Evolutionary conservation across 2,888 invertebrate genomes (phyloP), one percentile per base, ranked within the genome.

Genomic region (Spisula subtruncata): DNA sequence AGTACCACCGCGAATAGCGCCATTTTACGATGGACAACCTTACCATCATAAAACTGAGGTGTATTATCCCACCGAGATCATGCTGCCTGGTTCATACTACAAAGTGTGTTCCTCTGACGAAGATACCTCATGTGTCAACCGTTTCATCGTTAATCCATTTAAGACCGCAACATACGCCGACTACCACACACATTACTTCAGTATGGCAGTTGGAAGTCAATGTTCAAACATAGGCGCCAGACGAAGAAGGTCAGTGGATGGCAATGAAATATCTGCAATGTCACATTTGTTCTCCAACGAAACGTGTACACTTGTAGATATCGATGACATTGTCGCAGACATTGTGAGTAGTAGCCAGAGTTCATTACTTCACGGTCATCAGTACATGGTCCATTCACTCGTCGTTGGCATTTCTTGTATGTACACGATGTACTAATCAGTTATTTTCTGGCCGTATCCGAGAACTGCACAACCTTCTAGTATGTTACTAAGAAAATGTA

Each of bases 31-130:
- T n/a, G 29, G 85, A 32, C 71, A 84, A 16, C 89, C 90, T 5
- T 89, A 88, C 79, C 92, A 92, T 66, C 90, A 90, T 48, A 75
- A 90, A 12, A 88, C 48, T 2, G 89, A 90, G 51, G 71, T 92
- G 5, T 90, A 84, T 51, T 92, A 92, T 54, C 89, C 89, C 0
- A 35, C 32, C 0, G 54, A 14, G n/a, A 81, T 56, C 0, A 92
- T 92, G 90, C 51, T 35, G 0, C n/a, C 48, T n/a, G 20, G 51
- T 32, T 89, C 90, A 0, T 4, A 41, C 25, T 90, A 88, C 81
- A 86, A 41, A 2, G 4, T 29, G 4, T 92, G 92, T 51, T 25
- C 8, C 29, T 80, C 71, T n/a, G 81, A 89, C 35, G 92, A 92
- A 82, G 89, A 90, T 79, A n/a, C 14, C 5, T 29, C 71, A 0